Evolutionary conservation across 2,888 invertebrate genomes (phyloP), one percentile per base, ranked within the genome.

Genomic region (Synergus japonicus): DNA sequence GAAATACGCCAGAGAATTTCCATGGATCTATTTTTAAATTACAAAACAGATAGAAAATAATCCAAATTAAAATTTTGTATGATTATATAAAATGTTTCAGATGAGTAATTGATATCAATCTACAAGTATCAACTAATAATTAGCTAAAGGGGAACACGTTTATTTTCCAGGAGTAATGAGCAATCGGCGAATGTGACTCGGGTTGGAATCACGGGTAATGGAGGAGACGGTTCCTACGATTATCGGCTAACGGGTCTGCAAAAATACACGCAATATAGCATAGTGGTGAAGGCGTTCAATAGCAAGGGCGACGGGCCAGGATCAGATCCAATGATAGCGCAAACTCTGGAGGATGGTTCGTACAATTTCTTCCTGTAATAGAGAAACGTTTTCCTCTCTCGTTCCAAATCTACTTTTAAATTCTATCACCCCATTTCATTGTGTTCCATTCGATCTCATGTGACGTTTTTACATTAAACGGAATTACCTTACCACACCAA

Each of bases 241-340:
- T 93, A 95, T 73, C 94, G 94, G 43, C 91, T 96, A 49, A 94
- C 94, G 5, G 96, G 96, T 54, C 93, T 97, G 54, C 94, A 95
- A 88, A 97, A 97, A 92, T 97, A 95, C 91, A 96, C 97, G 1
- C 95, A 95, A 8, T 97, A 97, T 89, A 96, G 95, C 85, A 95
- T 97, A 44, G 96, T 97, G 66, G 96, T 97, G 2, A 97, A 97
- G 92, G 97, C 97, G 41, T 97, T 97, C 90, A 97, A 97, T 86
- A 97, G 96, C 88, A 94, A 97, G 88, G 97, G 97, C 41, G 96
- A 97, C 67, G 97, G 97, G 0, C 97, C 97, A 1, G 95, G 96
- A 13, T 97, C 96, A 63, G 95, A 96, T 80, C 96, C 97, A 58
- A 95, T 96, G 69, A 95, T 95, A 76, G 95, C 96, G 7, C 95